phyloP scores from a whole-genome alignment of 2,888 invertebrate species.

The Coelopa pilipes region DNA sequence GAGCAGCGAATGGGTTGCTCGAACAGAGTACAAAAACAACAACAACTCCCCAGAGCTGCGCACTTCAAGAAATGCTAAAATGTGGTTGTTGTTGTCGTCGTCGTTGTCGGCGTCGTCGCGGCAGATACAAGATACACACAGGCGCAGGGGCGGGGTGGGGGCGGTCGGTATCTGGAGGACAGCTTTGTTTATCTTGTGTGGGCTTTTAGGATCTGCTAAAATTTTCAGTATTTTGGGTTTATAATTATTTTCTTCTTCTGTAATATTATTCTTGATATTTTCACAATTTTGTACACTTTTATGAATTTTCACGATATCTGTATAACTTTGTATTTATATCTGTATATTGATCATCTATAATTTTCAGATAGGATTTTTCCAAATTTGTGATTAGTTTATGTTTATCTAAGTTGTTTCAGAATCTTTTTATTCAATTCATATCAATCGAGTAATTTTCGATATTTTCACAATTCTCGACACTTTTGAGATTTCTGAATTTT shows the following conservation, averaged over 20 bases:
- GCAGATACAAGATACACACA: neutral
- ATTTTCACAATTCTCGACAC: too few species aligned
- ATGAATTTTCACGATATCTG: neutral
- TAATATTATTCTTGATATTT: neutral
- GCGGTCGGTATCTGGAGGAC: neutral
- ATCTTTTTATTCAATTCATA: too few species aligned
- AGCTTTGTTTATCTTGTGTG: too few species aligned
- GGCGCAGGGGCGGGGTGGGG: neutral
- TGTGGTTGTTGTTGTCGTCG: too few species aligned
- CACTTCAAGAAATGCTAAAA: neutral
- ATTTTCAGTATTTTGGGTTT: neutral
- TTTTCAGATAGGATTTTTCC: too few species aligned
- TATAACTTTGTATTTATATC: too few species aligned
- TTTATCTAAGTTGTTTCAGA: too few species aligned
- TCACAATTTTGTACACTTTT: neutral
- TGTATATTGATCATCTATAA: too few species aligned
- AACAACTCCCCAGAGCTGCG: neutral
- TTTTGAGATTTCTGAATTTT: too few species aligned
- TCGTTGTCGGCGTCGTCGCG: too few species aligned
- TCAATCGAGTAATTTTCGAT: too few species aligned
- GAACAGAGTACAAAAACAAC: neutral
- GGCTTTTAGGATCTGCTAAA: neutral
- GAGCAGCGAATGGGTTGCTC: slow-evolving; percentile 14
- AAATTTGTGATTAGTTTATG: too few species aligned
- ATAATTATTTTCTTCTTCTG: neutral